These are phyloP conservation scores for Sus scrofa DNA, from an alignment of 2,113 vertebrate species.

Conservation along the genomic window T2T-Sscrofa CM000820.6:50168501-50169000, in stretches of 20 bases:
- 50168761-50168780: neutral
- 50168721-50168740: neutral
- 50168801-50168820: neutral
- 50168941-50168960: neutral
- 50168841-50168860: neutral
- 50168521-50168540: conserved; percentile 14
- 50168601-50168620: conserved; percentile 19
- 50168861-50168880: neutral
- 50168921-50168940: neutral
- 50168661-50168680: neutral
- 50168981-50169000: neutral
- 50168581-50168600: conserved; percentile 45
- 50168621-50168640: neutral
- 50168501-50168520: conserved; percentile 61
- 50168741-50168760: neutral
- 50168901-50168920: neutral
- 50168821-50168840: neutral
- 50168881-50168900: neutral
- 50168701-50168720: neutral
- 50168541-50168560: conserved; percentile 54
- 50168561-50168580: conserved; percentile 57
- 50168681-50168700: neutral
- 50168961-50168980: neutral
- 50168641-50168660: neutral
- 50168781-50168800: neutral